Evolutionary conservation across 2,888 invertebrate genomes (phyloP).

Genomic region (Crepidodera aurea): DNA sequence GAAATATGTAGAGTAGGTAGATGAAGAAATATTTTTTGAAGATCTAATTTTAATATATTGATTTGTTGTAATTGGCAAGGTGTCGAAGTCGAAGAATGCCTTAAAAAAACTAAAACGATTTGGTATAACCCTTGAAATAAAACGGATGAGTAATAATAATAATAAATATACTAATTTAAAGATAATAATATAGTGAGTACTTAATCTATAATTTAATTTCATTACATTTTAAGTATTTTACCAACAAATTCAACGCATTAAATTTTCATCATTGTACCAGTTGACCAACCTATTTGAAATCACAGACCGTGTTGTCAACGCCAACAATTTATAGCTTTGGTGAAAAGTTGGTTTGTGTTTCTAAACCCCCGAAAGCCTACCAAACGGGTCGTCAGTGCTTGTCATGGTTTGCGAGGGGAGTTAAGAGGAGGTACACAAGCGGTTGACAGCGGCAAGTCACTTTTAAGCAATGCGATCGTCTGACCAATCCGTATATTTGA

Average conservation of each 20-base stretch:
- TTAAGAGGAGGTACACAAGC: constrained; percentile 39
- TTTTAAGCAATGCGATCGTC: constrained; percentile 44
- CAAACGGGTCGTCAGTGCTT: constrained; percentile 51
- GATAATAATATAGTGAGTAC: too few relatives aligned
- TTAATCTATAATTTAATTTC: too few relatives aligned
- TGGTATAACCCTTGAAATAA: too few relatives aligned
- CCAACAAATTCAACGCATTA: not conserved
- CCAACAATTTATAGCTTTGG: constrained; percentile 55
- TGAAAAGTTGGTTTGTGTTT: constrained; percentile 56
- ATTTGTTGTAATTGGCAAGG: too few relatives aligned
- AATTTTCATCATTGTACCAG: not conserved
- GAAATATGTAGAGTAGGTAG: too few relatives aligned
- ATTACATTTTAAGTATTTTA: not conserved
- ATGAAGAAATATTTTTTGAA: too few relatives aligned
- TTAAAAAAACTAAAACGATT: too few relatives aligned
- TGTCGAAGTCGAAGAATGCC: too few relatives aligned
- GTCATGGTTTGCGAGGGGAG: constrained; percentile 42
- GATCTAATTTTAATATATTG: too few relatives aligned
- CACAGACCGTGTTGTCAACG: constrained; percentile 50
- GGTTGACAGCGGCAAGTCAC: constrained; percentile 51
- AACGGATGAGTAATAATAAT: too few relatives aligned
- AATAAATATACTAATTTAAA: too few relatives aligned
- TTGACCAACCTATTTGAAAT: constrained; percentile 49
- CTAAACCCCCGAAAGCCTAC: constrained; percentile 55
- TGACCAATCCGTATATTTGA: constrained; percentile 33